Percentiles rank a stretch among this genome's conserved stretches.
Conservation (phyloP, 1,140 invertebrate genomes). For the Neomicropteryx cornuta region DNA sequence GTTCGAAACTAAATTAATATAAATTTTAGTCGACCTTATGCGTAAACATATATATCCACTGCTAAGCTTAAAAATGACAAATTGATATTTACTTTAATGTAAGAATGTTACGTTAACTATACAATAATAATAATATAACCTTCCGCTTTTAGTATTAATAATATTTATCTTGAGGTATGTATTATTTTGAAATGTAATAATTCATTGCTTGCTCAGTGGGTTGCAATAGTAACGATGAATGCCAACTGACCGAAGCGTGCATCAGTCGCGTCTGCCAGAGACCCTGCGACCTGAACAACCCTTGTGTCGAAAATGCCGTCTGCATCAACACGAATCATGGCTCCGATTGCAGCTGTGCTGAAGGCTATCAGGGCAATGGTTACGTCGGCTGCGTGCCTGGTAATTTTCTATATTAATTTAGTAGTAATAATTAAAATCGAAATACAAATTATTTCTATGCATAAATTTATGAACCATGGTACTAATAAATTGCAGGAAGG, state of each 20-base stretch:
- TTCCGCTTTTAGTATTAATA: conserved; percentile 3
- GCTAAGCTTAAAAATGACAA: too few relatives aligned
- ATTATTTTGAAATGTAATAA: conserved; percentile 14
- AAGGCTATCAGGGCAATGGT: conserved; percentile 79
- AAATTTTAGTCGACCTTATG: too few relatives aligned
- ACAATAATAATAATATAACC: neutral
- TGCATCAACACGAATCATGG: conserved; percentile 83
- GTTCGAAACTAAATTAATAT: too few relatives aligned
- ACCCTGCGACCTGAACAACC: conserved; percentile 71
- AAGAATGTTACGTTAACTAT: conserved; percentile 1
- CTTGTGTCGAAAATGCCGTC: conserved; percentile 71
- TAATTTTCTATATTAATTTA: conserved; percentile 31
- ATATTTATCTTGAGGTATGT: conserved; percentile 6
- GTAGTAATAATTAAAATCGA: neutral
- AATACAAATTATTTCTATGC: neutral
- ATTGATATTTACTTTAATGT: too few relatives aligned
- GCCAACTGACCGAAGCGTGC: conserved; percentile 69
- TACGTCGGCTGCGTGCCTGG: conserved; percentile 65
- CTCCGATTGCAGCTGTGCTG: conserved; percentile 71
- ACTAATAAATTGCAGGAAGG: neutral
- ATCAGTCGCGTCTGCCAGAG: conserved; percentile 67
- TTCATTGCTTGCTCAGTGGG: conserved; percentile 52
- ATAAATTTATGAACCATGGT: neutral
- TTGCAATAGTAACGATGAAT: conserved; percentile 73
- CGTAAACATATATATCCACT: too few relatives aligned